Percentiles rank a stretch among this genome's conserved stretches.
Conservation (phyloP, 2,113 vertebrate genomes). For the Chloroceryle aenea region DNA sequence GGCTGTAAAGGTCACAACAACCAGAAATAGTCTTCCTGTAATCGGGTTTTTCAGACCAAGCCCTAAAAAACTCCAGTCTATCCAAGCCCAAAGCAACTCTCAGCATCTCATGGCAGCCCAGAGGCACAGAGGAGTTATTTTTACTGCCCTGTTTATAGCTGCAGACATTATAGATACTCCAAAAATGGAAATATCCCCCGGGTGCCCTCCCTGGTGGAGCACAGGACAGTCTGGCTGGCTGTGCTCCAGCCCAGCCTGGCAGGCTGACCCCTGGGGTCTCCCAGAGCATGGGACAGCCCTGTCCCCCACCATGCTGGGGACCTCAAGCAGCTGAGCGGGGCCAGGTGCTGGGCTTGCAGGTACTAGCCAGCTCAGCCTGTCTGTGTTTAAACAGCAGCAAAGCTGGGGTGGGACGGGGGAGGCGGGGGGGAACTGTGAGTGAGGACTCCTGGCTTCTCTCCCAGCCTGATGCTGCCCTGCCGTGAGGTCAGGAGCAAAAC, state of each 20-base stretch:
- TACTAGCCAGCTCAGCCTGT: conserved; percentile 15
- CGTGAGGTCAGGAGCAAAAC: background rate
- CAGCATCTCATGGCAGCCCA: conserved; percentile 8
- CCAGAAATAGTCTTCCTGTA: conserved; percentile 11
- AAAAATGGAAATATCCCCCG: conserved; percentile 42
- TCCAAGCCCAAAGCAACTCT: background rate
- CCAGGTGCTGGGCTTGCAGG: background rate
- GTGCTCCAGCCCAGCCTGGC: background rate
- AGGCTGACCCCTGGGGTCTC: background rate
- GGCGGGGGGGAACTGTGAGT: fast-evolving
- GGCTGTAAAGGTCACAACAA: background rate
- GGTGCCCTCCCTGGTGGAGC: background rate
- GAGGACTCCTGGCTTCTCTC: background rate
- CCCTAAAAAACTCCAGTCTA: conserved; percentile 4
- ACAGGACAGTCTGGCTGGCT: background rate
- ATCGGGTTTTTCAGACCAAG: conserved; percentile 9
- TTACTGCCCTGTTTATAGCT: conserved; percentile 64
- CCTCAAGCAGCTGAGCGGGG: background rate
- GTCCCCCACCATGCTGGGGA: background rate
- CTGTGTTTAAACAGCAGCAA: background rate
- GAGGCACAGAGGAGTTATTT: conserved; percentile 34
- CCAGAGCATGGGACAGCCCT: fast-evolving
- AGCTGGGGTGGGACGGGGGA: background rate
- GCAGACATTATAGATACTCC: conserved; percentile 33
- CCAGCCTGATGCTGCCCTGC: background rate